phyloP scores from a whole-genome alignment of 2,888 invertebrate species.

The Lycia hirtaria region DNA sequence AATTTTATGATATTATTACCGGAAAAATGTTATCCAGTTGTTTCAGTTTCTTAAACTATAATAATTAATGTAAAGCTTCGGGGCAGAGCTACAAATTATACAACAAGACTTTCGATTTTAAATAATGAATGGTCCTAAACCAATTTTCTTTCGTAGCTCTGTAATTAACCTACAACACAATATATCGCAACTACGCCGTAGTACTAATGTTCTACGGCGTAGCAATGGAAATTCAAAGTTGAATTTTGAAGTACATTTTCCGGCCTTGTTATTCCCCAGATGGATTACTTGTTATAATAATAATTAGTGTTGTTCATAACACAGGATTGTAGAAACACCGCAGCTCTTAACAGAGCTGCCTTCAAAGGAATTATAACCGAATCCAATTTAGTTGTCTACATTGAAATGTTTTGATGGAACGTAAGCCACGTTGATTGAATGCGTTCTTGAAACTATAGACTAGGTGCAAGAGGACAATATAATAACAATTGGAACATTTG shows the following conservation, averaged over 20 bases:
- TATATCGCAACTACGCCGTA: not conserved
- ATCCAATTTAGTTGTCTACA: conserved; percentile 26
- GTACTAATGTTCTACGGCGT: not conserved
- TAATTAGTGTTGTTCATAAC: conserved; percentile 11
- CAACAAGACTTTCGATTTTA: no score
- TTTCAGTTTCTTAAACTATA: no score
- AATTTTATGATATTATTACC: no score
- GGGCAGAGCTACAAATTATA: no score
- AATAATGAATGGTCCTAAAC: not conserved
- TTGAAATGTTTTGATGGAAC: conserved; percentile 27
- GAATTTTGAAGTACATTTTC: not conserved
- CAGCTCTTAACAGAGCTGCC: conserved; percentile 1
- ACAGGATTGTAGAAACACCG: conserved; percentile 14
- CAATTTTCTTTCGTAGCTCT: not conserved
- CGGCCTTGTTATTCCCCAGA: not conserved
- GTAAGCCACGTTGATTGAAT: conserved; percentile 28
- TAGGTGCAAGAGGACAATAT: conserved; percentile 35
- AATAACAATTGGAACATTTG: not conserved
- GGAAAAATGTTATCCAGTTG: no score
- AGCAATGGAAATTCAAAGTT: not conserved
- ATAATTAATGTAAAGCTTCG: no score
- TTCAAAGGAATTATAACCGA: conserved; percentile 23
- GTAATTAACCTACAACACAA: no score
- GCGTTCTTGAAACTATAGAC: conserved; percentile 39
- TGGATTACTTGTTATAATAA: conserved; percentile 10